Base-by-base conservation (phyloP, 2,888 invertebrate species). In the Leistus spinibarbis region DNA sequence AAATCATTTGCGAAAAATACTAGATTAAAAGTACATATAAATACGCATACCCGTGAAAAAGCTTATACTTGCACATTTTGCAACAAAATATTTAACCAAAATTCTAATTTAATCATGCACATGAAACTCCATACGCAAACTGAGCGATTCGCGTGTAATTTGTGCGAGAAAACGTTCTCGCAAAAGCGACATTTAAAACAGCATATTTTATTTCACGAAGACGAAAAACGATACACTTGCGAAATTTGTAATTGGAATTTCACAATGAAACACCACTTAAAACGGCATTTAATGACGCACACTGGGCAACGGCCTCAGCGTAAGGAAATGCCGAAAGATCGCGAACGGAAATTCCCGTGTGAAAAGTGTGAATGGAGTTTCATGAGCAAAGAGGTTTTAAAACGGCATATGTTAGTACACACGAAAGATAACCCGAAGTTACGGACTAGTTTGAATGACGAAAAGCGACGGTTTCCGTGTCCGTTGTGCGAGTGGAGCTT, bases 231-330 rank as follows among this genome's bases (percentile, higher is more conserved):
- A 1, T 86, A 85, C 79, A 82, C 82, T 53, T 89, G 89, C 80
- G 79, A 79, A 24, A 78, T 81, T 19, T 85, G 86, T 77, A 81
- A 82, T 57, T 84, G 86, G n/a, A 85, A 86, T 9, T 90, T 90
- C 81, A 86, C 87, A 77, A 90, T 88, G 81, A 85, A 87, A 4
- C 86, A 87, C 74, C 89, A 90, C 82, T 84, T 90, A 53, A 89
- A 89, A 79, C 87, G 89, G 69, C 87, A 86, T 73, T 79, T 84
- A 77, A 76, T 82, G 10, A 80, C 79, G 22, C 86, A 86, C 76
- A 80, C 81, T 16, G 82, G 81, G 0, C 65, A 72, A 22, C 23
- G 56, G 10, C 72, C 72, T 2, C 72, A 64, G 3, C 54, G 85
- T 84, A 60, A 82, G 81, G 54, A 84, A 83, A 40, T 66, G 5